Conservation (phyloP, 1,140 invertebrate genomes). For the Akabosia matsudoensis region DNA sequence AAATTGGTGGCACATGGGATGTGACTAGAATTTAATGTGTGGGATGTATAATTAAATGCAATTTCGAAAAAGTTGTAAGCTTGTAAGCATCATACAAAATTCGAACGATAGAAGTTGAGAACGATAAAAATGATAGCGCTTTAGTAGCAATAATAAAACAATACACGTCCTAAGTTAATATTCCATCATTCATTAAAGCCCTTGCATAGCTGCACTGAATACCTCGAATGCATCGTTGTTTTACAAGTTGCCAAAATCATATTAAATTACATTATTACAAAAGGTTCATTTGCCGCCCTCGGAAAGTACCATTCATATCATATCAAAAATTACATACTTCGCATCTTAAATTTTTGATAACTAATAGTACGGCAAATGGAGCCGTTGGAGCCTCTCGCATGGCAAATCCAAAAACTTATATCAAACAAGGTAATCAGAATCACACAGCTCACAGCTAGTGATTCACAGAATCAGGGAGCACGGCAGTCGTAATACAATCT, state of each 20-base stretch:
- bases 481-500: background rate
- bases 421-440: background rate
- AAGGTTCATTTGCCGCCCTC: background rate
- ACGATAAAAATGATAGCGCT: background rate
- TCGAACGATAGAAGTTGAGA: background rate
- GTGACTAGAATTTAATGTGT: conserved; percentile 5
- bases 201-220: background rate
- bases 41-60: conserved; percentile 9
- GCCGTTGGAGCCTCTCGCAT: too few species aligned
- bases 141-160: background rate
- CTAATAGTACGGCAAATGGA: background rate
- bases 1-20: background rate
- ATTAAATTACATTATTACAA: conserved; percentile 3
- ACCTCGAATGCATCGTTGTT: background rate
- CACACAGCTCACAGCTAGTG: background rate
- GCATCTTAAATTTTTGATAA: background rate
- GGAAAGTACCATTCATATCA: background rate
- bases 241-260: background rate
- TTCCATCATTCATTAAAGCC: too few species aligned
- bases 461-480: background rate
- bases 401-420: too few species aligned
- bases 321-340: conserved; percentile 2
- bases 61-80: conserved; percentile 8
- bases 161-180: too few species aligned
- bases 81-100: background rate